These are phyloP conservation scores for Salminus brasiliensis DNA, from an alignment of 2,113 vertebrate species.

Conservation along the genomic window DNA sequence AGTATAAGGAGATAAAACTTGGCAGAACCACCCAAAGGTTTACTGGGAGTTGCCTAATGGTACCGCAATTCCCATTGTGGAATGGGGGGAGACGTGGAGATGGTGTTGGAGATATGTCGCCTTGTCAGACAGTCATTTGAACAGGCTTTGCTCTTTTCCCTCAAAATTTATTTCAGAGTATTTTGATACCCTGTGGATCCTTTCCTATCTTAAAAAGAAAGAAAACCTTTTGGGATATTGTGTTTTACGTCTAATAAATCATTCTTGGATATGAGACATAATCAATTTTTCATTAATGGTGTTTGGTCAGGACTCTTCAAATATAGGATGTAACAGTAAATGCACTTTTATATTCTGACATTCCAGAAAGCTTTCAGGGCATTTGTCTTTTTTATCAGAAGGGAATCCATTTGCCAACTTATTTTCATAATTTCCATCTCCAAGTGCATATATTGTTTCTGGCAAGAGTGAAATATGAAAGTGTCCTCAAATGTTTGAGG, in stretches of 20 bases:
- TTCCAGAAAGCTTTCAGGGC: not conserved
- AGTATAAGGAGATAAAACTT: constrained; percentile 25
- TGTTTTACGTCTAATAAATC: constrained; percentile 29
- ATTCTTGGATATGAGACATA: constrained; percentile 31
- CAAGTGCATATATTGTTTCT: not conserved
- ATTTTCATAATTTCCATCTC: not conserved
- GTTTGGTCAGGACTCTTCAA: constrained; percentile 34
- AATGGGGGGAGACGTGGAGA: constrained; percentile 21
- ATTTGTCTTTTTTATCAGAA: not conserved
- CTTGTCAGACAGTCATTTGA: constrained; percentile 61
- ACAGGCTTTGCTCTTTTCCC: constrained; percentile 37
- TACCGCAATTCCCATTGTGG: constrained; percentile 54
- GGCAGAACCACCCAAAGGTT: constrained; percentile 19
- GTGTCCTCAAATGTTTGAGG: not conserved
- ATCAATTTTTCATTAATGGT: constrained; percentile 37
- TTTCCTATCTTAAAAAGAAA: not conserved
- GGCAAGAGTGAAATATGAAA: not conserved
- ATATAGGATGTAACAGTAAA: not conserved
- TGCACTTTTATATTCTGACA: not conserved
- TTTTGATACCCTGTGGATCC: not conserved
- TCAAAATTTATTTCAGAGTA: not conserved
- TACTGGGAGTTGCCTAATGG: constrained; percentile 46
- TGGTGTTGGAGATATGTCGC: constrained; percentile 62
- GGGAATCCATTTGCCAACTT: not conserved
- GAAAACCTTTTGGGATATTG: not conserved